phyloP scores from a whole-genome alignment of 2,797 vertebrate genomes.

The Enteromius argenteus region DNA sequence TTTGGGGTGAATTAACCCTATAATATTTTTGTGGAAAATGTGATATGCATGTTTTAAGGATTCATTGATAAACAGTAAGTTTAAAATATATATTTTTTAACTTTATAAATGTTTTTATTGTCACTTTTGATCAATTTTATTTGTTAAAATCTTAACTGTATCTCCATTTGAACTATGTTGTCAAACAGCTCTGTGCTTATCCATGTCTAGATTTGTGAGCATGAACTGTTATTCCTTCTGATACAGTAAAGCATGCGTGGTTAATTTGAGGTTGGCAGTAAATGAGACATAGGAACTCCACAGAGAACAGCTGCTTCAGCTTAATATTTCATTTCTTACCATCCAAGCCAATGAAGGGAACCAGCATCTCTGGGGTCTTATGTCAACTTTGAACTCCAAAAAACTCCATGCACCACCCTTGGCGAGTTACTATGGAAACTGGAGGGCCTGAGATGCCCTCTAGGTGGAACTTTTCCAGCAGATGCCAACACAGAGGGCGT shows the following conservation, averaged over 20 bases:
- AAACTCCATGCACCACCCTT: constrained; percentile 21
- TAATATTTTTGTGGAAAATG: background rate
- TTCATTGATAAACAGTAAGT: background rate
- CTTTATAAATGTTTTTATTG: too few species aligned
- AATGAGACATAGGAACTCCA: constrained; percentile 68
- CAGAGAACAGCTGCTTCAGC: constrained; percentile 71
- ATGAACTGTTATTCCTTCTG: constrained; percentile 52
- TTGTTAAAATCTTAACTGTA: background rate
- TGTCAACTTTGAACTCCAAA: constrained; percentile 32
- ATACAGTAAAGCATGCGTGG: constrained; percentile 64
- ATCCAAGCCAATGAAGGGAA: constrained; percentile 52
- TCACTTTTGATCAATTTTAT: too few species aligned
- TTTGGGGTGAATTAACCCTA: too few species aligned
- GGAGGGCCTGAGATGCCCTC: constrained; percentile 21
- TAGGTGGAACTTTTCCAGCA: constrained; percentile 23
- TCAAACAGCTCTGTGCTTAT: background rate
- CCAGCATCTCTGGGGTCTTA: constrained; percentile 25
- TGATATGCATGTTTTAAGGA: background rate
- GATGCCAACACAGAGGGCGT: constrained; percentile 22
- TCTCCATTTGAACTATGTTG: constrained; percentile 2
- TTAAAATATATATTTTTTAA: background rate
- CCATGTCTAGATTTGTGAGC: constrained; percentile 23
- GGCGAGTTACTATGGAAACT: constrained; percentile 40
- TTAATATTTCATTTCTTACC: constrained; percentile 72
- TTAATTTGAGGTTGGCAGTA: constrained; percentile 75